Base-by-base conservation (phyloP, 2,888 invertebrate species). In the Oscheius sp. region DNA sequence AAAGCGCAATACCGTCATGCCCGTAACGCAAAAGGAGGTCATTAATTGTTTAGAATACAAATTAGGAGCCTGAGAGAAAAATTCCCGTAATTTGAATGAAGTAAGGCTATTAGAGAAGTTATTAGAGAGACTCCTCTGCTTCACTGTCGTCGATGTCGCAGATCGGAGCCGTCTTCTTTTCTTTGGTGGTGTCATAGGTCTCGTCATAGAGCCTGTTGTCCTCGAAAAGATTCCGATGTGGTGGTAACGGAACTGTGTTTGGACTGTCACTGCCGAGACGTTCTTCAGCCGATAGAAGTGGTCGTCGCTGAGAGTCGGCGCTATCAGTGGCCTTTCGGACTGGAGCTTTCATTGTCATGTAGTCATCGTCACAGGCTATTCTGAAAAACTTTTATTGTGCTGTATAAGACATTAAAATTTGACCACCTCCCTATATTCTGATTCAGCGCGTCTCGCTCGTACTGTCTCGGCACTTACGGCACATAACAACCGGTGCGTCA, bases 291-390 rank as follows among this genome's bases (percentile, higher is more conserved):
- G 62, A 66, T 13, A 73, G 53, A 60, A 77, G 62, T 11, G 74
- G 79, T 48, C 76, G 48, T 21, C 76, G 48, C 47, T 79, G 75
- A 10, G 76, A 73, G 48, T 76, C 74, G 47, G 72, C 63, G 21
- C 74, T 72, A 60, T 77, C 77, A 32, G 63, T 73, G 10, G 63
- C 76, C 59, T 79, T 80, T 21, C 87, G 59, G 21, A 42, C 7
- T 42, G 42, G 42, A 59, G 87, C 87, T 42, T 82, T 83, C 87
- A 87, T 87, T 32, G 87, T 87, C 81, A 87, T 82, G 74, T 87
- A 87, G 73, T 87, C 87, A 70, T 80, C 76, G 48, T 82, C 81
- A 63, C 81, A 79, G 37, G 75, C 35, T n/a, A 82, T 42, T 7
- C 42, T 42, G 42, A 42, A 42, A 42, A 42, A 21, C 21, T 21